Evolutionary conservation across 2,113 vertebrate genomes (phyloP).

Genomic region (Bubo bubo): DNA sequence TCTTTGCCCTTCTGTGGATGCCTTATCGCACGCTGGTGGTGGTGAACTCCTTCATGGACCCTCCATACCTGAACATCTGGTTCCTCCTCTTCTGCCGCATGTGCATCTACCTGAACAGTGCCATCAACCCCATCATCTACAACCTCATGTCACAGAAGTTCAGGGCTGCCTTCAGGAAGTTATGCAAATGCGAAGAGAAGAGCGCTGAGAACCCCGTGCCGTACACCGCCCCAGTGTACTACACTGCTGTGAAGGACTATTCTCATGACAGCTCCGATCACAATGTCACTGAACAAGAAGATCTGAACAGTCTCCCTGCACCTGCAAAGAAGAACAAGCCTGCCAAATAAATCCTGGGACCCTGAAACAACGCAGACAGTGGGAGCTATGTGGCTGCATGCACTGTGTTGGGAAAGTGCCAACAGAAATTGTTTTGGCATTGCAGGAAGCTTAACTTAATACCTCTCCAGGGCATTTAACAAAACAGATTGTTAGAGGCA

Average conservation of each 20-base stretch:
- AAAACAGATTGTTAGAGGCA: neutral
- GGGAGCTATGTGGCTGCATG: neutral
- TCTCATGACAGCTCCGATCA: conserved; percentile 73
- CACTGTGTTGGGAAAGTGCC: neutral
- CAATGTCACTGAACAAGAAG: conserved; percentile 68
- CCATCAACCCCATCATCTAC: conserved; percentile 86
- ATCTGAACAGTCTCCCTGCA: conserved; percentile 50
- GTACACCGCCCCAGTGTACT: conserved; percentile 67
- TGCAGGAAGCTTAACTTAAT: neutral
- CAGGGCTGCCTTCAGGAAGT: conserved; percentile 79
- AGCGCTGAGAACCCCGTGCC: neutral
- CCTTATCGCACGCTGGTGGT: conserved; percentile 85
- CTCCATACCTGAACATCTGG: conserved; percentile 82
- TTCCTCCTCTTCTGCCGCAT: conserved; percentile 87
- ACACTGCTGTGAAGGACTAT: conserved; percentile 74
- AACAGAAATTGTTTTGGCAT: neutral
- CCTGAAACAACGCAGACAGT: neutral
- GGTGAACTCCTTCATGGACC: conserved; percentile 86
- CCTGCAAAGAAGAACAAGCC: conserved; percentile 15
- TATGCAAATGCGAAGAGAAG: conserved; percentile 74
- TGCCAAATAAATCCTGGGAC: conserved; percentile 26
- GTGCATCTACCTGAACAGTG: conserved; percentile 86
- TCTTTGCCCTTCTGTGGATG: conserved; percentile 87
- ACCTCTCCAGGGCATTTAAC: neutral
- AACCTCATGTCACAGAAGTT: conserved; percentile 90